Evolutionary conservation across 2,888 invertebrate species (phyloP), one percentile per base, ranked within the genome.

Genomic region (Myathropa florea): DNA sequence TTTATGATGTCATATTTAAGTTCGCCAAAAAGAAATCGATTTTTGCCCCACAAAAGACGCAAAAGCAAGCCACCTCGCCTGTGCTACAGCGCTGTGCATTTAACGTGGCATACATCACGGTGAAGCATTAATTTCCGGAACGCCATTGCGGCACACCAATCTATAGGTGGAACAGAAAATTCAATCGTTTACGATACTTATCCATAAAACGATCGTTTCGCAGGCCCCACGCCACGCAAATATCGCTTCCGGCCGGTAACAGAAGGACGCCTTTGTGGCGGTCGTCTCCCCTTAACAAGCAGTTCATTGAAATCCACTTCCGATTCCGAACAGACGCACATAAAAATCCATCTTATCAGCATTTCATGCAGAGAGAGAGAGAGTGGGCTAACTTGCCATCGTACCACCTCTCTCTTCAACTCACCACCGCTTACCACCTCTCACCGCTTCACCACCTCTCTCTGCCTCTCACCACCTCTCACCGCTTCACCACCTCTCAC

Each of bases 331-430:
- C 65, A 65, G 65, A 79, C 60, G 80, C 65, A 67, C 80, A 72
- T 80, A 80, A 80, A 80, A 80, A 80, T 80, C 67, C 72, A 30
- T 72, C 67, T 80, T 80, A 80, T 80, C 80, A 72, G 67, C 67
- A 55, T 79, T 67, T 65, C 67, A 67, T 36, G 60, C 3, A n/a
- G 46, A 18, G 18, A n/a, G n/a, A n/a, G n/a, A n/a, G n/a, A n/a
- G n/a, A n/a, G n/a, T n/a, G n/a, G n/a, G n/a, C n/a, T n/a, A n/a
- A n/a, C 26, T 10, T 12, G 26, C 53, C 59, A n/a, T 55, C 28
- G 1, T 18, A 18, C 18, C 46, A 18, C 57, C 24, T 57, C 10
- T 10, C 10, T 2, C n/a, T n/a, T n/a, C n/a, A n/a, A n/a, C n/a
- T n/a, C n/a, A n/a, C n/a, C n/a, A n/a, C n/a, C n/a, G n/a, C n/a